Conservation (phyloP, 1,140 invertebrate species). For the Cecropterus lyciades region DNA sequence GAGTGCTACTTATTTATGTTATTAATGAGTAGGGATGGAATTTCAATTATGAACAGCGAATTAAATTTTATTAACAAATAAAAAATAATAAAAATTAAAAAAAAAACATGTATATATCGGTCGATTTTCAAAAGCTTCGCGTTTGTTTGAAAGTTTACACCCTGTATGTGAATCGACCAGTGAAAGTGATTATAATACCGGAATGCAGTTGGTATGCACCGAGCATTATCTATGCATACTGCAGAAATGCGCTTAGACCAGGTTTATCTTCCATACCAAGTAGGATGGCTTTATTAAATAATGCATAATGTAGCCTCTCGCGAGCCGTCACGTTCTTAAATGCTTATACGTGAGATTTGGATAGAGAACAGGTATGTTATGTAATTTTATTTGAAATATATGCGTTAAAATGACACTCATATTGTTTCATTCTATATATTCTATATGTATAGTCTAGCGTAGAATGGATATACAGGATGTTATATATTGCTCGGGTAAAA, state of each 20-base stretch:
- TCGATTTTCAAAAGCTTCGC: no score
- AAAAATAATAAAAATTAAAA: no score
- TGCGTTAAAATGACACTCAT: background rate
- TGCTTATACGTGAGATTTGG: constrained; percentile 16
- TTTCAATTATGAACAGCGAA: no score
- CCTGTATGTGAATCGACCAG: constrained; percentile 13
- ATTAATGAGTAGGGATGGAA: no score
- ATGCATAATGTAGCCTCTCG: constrained; percentile 17
- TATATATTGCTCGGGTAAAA: no score
- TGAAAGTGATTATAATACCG: constrained; percentile 31
- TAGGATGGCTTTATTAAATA: constrained; percentile 20
- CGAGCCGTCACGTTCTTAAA: constrained; percentile 19
- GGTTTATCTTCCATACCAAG: constrained; percentile 22
- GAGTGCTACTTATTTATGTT: no score
- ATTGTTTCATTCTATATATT: no score
- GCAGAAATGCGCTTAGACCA: constrained; percentile 22
- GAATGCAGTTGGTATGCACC: constrained; percentile 22
- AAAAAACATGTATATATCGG: no score
- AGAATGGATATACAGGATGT: no score
- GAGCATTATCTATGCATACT: constrained; percentile 16
- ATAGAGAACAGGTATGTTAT: background rate
- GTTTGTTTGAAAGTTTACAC: background rate
- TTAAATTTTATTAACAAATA: no score
- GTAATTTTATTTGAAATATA: background rate
- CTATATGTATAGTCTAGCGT: no score